Evolutionary conservation across 2,888 invertebrate species (phyloP), one percentile per base, ranked within the genome.

Genomic region (Spisula subtruncata): DNA sequence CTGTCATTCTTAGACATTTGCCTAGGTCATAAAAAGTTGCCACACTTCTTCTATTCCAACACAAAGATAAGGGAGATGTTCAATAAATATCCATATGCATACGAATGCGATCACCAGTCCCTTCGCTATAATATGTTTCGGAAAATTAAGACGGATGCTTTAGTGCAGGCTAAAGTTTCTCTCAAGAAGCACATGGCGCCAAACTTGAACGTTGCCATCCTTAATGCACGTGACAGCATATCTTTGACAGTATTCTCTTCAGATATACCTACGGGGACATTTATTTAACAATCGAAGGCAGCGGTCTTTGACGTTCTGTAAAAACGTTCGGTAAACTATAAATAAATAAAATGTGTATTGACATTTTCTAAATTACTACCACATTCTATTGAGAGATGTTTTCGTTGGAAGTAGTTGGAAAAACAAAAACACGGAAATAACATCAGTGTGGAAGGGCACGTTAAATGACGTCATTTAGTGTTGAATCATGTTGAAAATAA

Each of bases 1-100:
- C 80, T 85, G 10, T 25, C 29, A 16, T 81, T 85, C 51, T 54
- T 85, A 25, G 5, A 79, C 29, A 79, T 85, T 25, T 85, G 56
- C 60, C 85, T 85, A 25, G 80, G 81, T 18, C 32, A 85, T 18
- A 35, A 25, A 25, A 85, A 29, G 41, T 80, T 85, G 25, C 85
- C 85, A 25, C 85, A 85, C 35, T 85, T 85, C 81, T 80, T 85
- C 46, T 56, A 85, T 18, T 51, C 79, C n/a, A 85, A 85, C 35
- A 0, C 25, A n/a, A 56, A 66, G 25, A 66, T 83, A 60, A 66
- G 10, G 2, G 0, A 16, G 5, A 66, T 83, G 83, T 83, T 83
- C 66, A 14, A 56, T n/a, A 35, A 66, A 25, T 66, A 66, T n/a
- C 56, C 20, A 8, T 60, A 60, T 18, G 51, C 8, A 6, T 60